These are phyloP conservation scores for Pocillopora damicornis DNA, from an alignment of 64 coral and sea anemone species.

Conservation along the genomic window DNA sequence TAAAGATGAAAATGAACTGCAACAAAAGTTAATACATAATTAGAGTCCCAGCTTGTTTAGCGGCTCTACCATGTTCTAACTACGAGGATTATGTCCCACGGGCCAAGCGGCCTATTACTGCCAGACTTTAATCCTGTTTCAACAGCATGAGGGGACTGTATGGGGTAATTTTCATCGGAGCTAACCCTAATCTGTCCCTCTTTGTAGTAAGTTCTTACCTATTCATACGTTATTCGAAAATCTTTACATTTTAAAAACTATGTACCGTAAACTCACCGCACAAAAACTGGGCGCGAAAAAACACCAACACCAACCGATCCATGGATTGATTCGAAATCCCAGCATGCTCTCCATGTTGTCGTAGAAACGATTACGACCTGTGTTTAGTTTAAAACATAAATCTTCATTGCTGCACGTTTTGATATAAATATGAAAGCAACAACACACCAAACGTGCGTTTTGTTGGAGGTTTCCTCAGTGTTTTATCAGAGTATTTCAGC, in stretches of 20 bases:
- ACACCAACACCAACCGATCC: conserved; percentile 69
- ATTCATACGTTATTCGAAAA: no score
- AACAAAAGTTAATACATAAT: not conserved
- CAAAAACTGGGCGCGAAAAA: conserved; percentile 59
- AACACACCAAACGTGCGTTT: no score
- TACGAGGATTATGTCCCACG: not conserved
- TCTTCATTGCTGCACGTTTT: no score
- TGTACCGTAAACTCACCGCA: conserved; percentile 30
- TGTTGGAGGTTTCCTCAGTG: no score
- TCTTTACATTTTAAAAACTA: no score
- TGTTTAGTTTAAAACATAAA: not conserved
- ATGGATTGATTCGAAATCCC: conserved; percentile 77
- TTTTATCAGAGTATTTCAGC: no score
- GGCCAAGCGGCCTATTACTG: not conserved
- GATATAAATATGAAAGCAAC: not conserved
- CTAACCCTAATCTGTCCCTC: no score
- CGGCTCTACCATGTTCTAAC: not conserved
- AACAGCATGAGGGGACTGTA: no score
- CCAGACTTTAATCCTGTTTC: no score
- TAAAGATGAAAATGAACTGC: conserved; percentile 56
- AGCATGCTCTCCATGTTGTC: conserved; percentile 76
- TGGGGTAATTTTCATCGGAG: no score
- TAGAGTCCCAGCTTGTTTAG: not conserved
- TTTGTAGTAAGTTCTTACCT: no score
- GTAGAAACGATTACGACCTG: conserved; percentile 75